These are phyloP conservation scores for Tapera naevia DNA, from an alignment of 2,797 vertebrate genomes.

Conservation along the genomic window DNA sequence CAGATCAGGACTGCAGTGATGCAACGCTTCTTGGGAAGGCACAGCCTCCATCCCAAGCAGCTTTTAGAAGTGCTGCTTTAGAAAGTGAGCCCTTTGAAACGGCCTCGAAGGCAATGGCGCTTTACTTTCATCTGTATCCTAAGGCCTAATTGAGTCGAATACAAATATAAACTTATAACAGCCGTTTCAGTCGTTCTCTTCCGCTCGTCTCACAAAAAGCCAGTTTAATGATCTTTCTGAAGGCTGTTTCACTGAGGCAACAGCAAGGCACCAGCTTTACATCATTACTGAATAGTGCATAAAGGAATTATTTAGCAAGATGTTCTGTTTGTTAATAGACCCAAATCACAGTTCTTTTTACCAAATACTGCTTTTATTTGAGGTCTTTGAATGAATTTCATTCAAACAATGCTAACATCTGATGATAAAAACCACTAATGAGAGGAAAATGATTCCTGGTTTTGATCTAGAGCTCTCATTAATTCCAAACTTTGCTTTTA, in stretches of 20 bases:
- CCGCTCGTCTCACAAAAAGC: conserved; percentile 57
- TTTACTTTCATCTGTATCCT: conserved; percentile 60
- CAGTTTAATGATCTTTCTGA: conserved; percentile 71
- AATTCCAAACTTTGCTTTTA: conserved; percentile 72
- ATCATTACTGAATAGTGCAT: conserved; percentile 73
- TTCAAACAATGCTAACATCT: conserved; percentile 74
- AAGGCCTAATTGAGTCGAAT: conserved; percentile 71
- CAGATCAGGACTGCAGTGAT: neutral
- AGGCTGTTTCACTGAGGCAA: conserved; percentile 71
- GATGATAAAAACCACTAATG: conserved; percentile 76
- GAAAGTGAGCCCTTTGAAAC: neutral
- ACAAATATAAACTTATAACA: conserved; percentile 71
- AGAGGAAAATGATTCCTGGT: conserved; percentile 67
- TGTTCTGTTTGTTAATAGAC: conserved; percentile 75
- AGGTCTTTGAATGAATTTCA: conserved; percentile 74
- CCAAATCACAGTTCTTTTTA: conserved; percentile 67
- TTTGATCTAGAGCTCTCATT: conserved; percentile 76
- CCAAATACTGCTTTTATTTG: conserved; percentile 73
- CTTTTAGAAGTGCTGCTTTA: neutral
- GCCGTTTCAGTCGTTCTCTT: conserved; percentile 60
- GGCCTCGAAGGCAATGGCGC: neutral
- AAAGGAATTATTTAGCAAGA: conserved; percentile 78
- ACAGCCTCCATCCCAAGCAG: neutral
- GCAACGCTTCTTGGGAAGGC: conserved; percentile 1
- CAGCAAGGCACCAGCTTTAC: conserved; percentile 69